phyloP scores from a whole-genome alignment of 1,140 invertebrate species.

The Bradynema listronoti region DNA sequence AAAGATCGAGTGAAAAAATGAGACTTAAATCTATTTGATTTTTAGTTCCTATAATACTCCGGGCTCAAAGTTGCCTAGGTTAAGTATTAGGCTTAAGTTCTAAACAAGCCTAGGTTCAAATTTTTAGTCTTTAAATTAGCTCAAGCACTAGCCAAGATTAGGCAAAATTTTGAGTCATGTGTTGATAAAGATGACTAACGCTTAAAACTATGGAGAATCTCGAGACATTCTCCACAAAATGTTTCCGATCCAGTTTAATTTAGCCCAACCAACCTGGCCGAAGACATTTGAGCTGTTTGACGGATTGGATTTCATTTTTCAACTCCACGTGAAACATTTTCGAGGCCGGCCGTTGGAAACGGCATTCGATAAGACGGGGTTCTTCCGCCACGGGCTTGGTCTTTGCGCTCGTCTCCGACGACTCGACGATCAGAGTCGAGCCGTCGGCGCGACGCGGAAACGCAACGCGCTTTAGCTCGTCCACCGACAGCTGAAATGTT shows the following conservation, averaged over 20 bases:
- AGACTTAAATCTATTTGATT: no score
- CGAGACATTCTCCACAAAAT: conserved; percentile 6
- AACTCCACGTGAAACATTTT: conserved; percentile 22
- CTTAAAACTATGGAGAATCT: background rate
- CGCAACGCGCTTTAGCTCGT: conserved; percentile 17
- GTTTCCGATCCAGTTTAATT: background rate
- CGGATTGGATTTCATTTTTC: conserved; percentile 15
- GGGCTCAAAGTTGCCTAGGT: no score
- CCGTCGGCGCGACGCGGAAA: conserved; percentile 26
- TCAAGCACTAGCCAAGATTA: no score
- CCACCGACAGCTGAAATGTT: conserved; percentile 23
- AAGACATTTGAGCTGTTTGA: background rate
- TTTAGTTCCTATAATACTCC: no score
- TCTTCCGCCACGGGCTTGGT: no score
- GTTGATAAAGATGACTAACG: no score
- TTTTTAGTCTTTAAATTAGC: no score
- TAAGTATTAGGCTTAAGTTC: no score
- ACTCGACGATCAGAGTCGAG: background rate
- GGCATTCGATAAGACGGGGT: conserved; percentile 10
- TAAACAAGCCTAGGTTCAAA: no score
- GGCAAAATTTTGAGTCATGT: no score
- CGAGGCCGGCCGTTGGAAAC: conserved; percentile 8
- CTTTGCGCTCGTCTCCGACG: no score
- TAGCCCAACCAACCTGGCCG: background rate
- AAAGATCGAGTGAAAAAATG: no score